Base-by-base conservation (phyloP, 2,888 invertebrate genomes). In the Crematogaster levior region DNA sequence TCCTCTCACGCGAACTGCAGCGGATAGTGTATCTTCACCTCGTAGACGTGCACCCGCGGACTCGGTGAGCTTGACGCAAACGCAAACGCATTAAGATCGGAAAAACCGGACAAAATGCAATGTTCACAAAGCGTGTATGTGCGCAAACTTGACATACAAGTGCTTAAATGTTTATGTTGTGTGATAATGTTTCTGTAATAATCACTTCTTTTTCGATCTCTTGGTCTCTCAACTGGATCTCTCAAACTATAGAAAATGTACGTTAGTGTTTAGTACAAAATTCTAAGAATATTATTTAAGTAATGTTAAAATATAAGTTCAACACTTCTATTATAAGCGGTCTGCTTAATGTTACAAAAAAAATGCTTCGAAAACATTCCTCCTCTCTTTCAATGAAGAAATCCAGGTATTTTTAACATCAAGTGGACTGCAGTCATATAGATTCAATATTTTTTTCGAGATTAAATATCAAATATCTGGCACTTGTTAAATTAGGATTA, bases 1-100 rank as follows among this genome's bases (percentile, higher is more conserved):
- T 65, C 56, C 66, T 58, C 43, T 58, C 77, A 43, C 48, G 30
- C 58, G 74, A 70, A n/a, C 15, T 21, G 46, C 34, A 46, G 58
- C 63, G 43, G 51, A 68, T 63, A 68, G 79, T 63, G 70, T 60
- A 77, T 66, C 66, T 66, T 63, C 56, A 61, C 24, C 60, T 40
- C 34, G 60, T 58, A 56, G 53, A 79, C 34, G 66, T 18, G 4
- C 58, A 34, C 37, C 53, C 53, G 40, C 30, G 34, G 30, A 27
- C 75, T 40, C n/a, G 48, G 27, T 9, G 37, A 37, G 27, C 21
- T 15, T 30, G n/a, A n/a, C n/a, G n/a, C n/a, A n/a, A n/a, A n/a
- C n/a, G 56, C 56, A 27, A 72, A 58, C 7, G 74, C 46, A 18
- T 12, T 27, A 61, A 18, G 27, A 51, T n/a, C 43, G 43, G 9